Conservation (phyloP, 2,797 vertebrate species). For the Orestias chungarensis region DNA sequence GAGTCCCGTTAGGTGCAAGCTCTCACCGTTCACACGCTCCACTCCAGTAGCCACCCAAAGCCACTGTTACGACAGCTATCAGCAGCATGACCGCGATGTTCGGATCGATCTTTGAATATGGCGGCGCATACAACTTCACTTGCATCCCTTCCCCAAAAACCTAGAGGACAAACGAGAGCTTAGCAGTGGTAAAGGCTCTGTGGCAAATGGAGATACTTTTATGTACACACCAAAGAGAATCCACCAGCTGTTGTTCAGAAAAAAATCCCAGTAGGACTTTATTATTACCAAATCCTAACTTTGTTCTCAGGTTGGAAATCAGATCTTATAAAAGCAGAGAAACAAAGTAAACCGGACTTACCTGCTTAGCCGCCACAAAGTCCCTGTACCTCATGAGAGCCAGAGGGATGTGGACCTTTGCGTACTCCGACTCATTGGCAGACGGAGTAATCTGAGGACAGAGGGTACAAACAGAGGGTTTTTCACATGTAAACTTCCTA, state of each 20-base stretch:
- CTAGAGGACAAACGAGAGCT: slow-evolving; percentile 68
- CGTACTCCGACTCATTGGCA: slow-evolving; percentile 82
- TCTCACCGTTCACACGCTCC: slow-evolving; percentile 89
- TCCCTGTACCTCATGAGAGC: slow-evolving; percentile 86
- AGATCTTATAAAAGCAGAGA: background rate
- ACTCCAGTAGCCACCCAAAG: slow-evolving; percentile 92
- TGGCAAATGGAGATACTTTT: background rate
- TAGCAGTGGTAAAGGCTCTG: background rate
- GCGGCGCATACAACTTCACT: slow-evolving; percentile 86
- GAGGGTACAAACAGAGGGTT: slow-evolving; percentile 3
- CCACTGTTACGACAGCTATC: slow-evolving; percentile 89
- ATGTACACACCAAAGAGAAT: background rate
- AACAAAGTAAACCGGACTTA: slow-evolving; percentile 56
- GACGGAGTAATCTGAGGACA: slow-evolving; percentile 79
- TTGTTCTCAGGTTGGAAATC: background rate
- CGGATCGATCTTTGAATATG: slow-evolving; percentile 79
- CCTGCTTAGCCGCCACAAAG: slow-evolving; percentile 83
- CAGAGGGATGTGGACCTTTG: slow-evolving; percentile 84
- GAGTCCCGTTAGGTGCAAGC: background rate
- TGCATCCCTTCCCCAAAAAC: slow-evolving; percentile 78
- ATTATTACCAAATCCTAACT: background rate
- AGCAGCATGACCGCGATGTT: slow-evolving; percentile 90
- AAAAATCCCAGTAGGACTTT: too few species aligned
- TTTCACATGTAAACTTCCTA: background rate
- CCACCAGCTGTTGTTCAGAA: too few species aligned